Evolutionary conservation across 2,113 vertebrate species (phyloP).

Genomic region (Pycnonotus jocosus): DNA sequence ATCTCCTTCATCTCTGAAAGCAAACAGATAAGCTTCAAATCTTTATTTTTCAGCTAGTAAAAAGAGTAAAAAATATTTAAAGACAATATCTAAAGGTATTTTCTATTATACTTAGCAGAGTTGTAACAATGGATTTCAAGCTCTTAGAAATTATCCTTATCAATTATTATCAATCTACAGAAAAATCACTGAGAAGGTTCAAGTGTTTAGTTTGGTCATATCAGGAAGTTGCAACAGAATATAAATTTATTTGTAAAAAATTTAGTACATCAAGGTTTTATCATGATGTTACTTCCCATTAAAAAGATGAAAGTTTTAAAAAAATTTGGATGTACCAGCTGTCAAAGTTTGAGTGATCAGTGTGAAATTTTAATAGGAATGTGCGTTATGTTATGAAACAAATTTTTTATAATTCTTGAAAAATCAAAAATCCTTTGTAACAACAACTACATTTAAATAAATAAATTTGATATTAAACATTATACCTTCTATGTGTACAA

Average conservation of each 20-base stretch:
- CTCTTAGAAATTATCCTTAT: background rate
- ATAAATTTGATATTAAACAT: background rate
- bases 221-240: background rate
- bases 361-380: background rate
- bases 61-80: slow-evolving; percentile 7
- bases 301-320: background rate
- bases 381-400: background rate
- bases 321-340: background rate
- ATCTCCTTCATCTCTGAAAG: background rate
- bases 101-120: background rate
- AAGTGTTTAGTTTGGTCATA: background rate
- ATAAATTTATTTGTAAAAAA: background rate
- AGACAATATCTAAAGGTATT: background rate
- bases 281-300: background rate
- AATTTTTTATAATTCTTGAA: background rate
- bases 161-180: background rate
- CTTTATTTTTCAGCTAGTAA: slow-evolving; percentile 10
- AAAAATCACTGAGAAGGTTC: background rate
- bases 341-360: background rate
- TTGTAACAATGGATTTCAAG: background rate
- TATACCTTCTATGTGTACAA: background rate
- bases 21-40: background rate
- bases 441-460: background rate
- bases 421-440: background rate
- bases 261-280: background rate